phyloP scores from a whole-genome alignment of 1,140 invertebrate genomes.

The Scaptomyza montana region DNA sequence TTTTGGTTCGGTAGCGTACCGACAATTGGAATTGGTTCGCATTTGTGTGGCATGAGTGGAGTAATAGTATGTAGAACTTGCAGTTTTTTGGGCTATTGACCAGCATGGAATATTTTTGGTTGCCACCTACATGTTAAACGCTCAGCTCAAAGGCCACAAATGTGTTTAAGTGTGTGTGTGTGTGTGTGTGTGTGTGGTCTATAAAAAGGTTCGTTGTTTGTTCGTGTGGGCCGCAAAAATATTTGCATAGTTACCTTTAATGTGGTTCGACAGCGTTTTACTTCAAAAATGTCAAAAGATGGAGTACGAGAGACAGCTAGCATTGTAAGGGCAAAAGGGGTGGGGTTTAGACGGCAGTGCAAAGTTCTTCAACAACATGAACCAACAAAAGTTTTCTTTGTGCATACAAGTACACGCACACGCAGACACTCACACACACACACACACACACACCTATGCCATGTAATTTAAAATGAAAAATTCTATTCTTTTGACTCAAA shows the following conservation, averaged over 20 bases:
- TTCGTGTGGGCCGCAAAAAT: constrained; percentile 79
- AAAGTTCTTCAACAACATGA: constrained; percentile 71
- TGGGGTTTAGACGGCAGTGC: constrained; percentile 18
- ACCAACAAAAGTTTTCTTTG: constrained; percentile 74
- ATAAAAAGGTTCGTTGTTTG: constrained; percentile 59
- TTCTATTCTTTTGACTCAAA: constrained; percentile 76
- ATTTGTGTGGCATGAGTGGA: constrained; percentile 6
- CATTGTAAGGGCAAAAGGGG: neutral
- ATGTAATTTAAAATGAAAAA: constrained; percentile 78
- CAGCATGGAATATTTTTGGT: constrained; percentile 72
- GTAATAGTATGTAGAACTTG: neutral
- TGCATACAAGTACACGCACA: constrained; percentile 40
- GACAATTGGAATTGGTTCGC: neutral
- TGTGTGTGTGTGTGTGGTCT: constrained; percentile 8
- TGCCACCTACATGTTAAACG: constrained; percentile 43
- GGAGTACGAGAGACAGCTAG: neutral
- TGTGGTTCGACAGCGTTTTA: constrained; percentile 72
- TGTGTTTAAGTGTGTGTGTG: constrained; percentile 1
- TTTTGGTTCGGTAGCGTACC: neutral
- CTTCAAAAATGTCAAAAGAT: constrained; percentile 3
- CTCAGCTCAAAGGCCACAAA: constrained; percentile 29
- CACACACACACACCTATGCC: constrained; percentile 14
- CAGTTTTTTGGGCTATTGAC: constrained; percentile 65
- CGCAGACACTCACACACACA: neutral
- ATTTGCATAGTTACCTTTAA: constrained; percentile 84